Percentiles rank a stretch among this genome's conserved stretches.
Evolutionary conservation across 2,888 invertebrate genomes (phyloP).

Genomic region (Stenolophus ochropezus): DNA sequence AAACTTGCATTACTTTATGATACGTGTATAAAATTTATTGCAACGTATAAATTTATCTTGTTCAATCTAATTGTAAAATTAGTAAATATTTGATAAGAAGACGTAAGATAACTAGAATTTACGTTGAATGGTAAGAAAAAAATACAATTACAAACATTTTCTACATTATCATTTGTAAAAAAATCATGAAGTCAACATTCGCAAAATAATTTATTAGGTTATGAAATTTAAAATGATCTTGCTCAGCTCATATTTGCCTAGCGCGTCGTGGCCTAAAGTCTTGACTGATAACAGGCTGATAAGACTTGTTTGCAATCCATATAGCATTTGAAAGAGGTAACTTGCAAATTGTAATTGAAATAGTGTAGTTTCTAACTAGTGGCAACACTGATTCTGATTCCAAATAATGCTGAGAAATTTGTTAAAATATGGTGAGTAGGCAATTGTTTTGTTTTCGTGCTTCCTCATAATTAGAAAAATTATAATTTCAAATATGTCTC

Average conservation of each 20-base stretch:
- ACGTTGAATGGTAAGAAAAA: neutral
- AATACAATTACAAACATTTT: neutral
- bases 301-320: slow-evolving; percentile 41
- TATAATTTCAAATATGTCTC: slow-evolving; percentile 17
- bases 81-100: slow-evolving; percentile 1
- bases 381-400: neutral
- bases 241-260: slow-evolving; percentile 11
- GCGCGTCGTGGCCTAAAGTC: slow-evolving; percentile 19
- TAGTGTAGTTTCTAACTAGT: slow-evolving; percentile 24
- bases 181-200: slow-evolving; percentile 9
- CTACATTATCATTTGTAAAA: neutral
- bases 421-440: slow-evolving; percentile 49
- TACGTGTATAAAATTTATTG: neutral
- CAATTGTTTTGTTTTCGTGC: slow-evolving; percentile 34
- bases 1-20: neutral
- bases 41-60: neutral
- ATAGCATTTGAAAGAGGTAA: slow-evolving; percentile 37
- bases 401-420: slow-evolving; percentile 53
- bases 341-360: neutral
- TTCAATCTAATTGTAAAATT: neutral
- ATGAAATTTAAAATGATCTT: slow-evolving; percentile 42
- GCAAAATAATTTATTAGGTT: slow-evolving; percentile 32
- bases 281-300: slow-evolving; percentile 52
- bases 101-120: neutral
- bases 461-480: slow-evolving; percentile 4